Percentiles rank a stretch among this genome's conserved stretches.
phyloP scores from a whole-genome alignment of 2,888 invertebrate genomes.

The Scaptomyza polygonia region DNA sequence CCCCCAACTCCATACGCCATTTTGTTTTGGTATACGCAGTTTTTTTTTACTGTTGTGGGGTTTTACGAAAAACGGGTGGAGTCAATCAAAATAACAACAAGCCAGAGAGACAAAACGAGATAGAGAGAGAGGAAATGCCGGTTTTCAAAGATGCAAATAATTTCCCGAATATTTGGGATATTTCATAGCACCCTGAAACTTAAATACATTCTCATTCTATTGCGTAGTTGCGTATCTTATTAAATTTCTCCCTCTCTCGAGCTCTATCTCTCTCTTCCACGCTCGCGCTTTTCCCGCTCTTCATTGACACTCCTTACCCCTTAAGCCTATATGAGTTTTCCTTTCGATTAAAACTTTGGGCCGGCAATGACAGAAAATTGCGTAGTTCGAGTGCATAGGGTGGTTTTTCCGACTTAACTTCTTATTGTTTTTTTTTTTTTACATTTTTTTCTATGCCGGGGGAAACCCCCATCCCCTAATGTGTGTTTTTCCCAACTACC shows the following conservation, averaged over 20 bases:
- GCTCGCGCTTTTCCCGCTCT: not conserved
- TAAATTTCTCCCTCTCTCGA: conserved; percentile 5
- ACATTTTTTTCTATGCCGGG: not conserved
- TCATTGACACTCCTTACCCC: not conserved
- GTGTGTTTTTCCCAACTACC: conserved; percentile 66
- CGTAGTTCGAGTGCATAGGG: conserved; percentile 57
- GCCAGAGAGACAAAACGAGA: not conserved
- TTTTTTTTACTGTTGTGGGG: conserved; percentile 21
- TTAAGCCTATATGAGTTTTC: conserved; percentile 45
- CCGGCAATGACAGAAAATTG: conserved; percentile 70
- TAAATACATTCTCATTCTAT: conserved; percentile 15
- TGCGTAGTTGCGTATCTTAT: conserved; percentile 41
- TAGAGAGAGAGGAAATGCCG: conserved; percentile 45
- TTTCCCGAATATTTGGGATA: conserved; percentile 51
- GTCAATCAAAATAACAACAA: conserved; percentile 35
- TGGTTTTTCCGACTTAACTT: conserved; percentile 39
- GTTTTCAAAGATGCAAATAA: conserved; percentile 39
- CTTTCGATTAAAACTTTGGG: conserved; percentile 37
- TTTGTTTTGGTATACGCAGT: conserved; percentile 74
- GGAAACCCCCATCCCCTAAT: conserved; percentile 30
- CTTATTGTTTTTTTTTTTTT: not conserved
- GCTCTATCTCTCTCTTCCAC: not conserved
- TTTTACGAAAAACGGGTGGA: not conserved
- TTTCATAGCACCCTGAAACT: conserved; percentile 24
- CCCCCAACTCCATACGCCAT: conserved; percentile 62